A percentile compares a stretch with the other conserved stretches of the same genome.
Evolutionary conservation across 2,797 vertebrate species (phyloP).

Genomic region (Furcifer pardalis): DNA sequence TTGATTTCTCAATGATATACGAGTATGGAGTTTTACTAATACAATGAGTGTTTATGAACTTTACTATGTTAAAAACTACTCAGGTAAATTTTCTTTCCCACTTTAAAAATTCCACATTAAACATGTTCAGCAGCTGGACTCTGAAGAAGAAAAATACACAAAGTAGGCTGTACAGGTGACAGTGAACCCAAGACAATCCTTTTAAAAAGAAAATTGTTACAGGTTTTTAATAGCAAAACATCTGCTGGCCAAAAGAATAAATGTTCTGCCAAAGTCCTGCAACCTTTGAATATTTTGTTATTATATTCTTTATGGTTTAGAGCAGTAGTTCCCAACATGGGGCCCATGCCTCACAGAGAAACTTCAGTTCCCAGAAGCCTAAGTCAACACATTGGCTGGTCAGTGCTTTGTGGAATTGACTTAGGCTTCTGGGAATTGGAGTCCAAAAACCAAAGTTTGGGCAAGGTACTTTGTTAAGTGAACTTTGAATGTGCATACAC

Average conservation of each 20-base stretch:
- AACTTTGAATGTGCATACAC: slow-evolving; percentile 39
- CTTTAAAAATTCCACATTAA: not conserved
- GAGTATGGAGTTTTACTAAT: rapidly evolving
- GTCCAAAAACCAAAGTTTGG: too few relatives aligned
- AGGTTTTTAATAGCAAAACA: not conserved
- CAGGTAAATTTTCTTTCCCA: not conserved
- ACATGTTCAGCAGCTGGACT: not conserved
- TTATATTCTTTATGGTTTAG: slow-evolving; percentile 27
- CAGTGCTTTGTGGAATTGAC: too few relatives aligned
- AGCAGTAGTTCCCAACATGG: too few relatives aligned
- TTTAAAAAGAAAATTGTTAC: not conserved
- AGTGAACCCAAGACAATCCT: not conserved
- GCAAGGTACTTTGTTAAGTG: slow-evolving; percentile 52
- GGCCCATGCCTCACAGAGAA: too few relatives aligned
- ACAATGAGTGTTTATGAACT: not conserved
- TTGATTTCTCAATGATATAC: not conserved
- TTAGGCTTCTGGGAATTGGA: too few relatives aligned
- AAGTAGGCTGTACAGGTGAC: not conserved
- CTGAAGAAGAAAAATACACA: not conserved
- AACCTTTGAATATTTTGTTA: not conserved
- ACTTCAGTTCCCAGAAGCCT: too few relatives aligned
- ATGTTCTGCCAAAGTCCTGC: not conserved
- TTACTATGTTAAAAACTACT: not conserved
- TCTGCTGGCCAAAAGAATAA: not conserved
- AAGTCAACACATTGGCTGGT: too few relatives aligned